Evolutionary conservation across 2,113 vertebrate genomes (phyloP), one percentile per base, ranked within the genome.

Genomic region (Solea solea): DNA sequence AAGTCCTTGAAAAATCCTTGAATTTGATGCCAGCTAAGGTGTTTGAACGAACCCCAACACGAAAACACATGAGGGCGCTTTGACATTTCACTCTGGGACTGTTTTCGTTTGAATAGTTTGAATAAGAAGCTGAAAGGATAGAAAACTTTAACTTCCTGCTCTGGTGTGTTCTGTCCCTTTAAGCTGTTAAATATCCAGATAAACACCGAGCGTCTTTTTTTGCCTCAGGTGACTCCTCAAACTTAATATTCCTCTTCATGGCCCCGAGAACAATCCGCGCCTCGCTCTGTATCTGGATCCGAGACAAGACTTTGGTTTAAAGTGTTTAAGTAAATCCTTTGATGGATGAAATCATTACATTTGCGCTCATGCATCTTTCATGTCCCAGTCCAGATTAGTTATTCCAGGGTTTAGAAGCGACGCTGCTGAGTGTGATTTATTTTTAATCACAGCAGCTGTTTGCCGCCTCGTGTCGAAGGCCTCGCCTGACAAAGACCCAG

Each of bases 401-500:
- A 93, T 93, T 93, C 91, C 84, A 80, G 81, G 90, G 88, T 94
- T 93, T 92, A 82, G 84, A 89, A 84, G 88, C 21, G 21, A 21
- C 21, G 89, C 91, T 88, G 89, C 88, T 86, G 90, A 87, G 86
- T 82, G 89, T 65, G 84, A 93, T 94, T 91, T 92, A 93, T 94
- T 93, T 94, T 94, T 93, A 92, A 93, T 93, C 86, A 84, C 85
- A 91, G 90, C 92, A 93, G 87, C 92, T 94, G 93, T 92, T 93
- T 87, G 86, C 86, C 81, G 87, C 87, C 91, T 90, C 69, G 9
- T 87, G 88, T 90, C 89, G 85, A 90, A 88, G 77, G 90, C 82
- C 78, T 87, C 42, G 66, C 69, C 82, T 82, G 86, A 91, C 88
- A 84, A 87, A 86, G 75, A 92, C 78, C 51, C 81, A 88, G 80